Base-by-base conservation (phyloP, 2,888 invertebrate genomes). In the Machimus rusticus region DNA sequence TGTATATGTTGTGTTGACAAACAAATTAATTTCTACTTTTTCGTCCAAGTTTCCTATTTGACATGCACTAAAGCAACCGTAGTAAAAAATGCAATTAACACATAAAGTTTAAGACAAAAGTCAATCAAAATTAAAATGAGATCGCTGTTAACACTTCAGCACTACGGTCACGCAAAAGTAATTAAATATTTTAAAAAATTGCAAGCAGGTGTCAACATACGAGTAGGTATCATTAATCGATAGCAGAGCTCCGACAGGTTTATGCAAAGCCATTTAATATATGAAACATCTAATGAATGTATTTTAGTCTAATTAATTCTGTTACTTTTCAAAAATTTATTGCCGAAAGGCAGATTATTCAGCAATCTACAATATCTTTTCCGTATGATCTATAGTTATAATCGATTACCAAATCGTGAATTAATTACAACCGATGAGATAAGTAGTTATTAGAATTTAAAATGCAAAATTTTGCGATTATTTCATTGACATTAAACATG, bases 401-500 rank as follows among this genome's bases (percentile, higher is more conserved):
- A 19, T 66, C 66, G 23, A 23, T 66, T 66, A 66, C 19, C 28
- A 23, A 84, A 55, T 51, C 6, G 43, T 79, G 79, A 79, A 79
- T 79, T 79, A 76, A 76, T 76, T 79, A 79, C 43, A 43, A 84
- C 39, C 37, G 82, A 81, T 81, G 82, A 57, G 37, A 28, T 46
- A 23, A 46, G 12, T 79, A 66, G 66, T 12, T 31, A 37, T 12
- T 9, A 19, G 37, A 66, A 84, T 84, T 66, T 66, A 84, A 66
- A 84, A 57, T 84, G 82, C 66, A 57, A 66, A 84, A 37, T 37
- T 28, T 51, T 28, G 51, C 79, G 51, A 79, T 79, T 79, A 79
- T 79, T 79, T 46, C 51, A 79, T 43, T 78, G 39, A 43, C 12
- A 78, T 78, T 46, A 43, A 39, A 43, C 43, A 78, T 78, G 78